Evolutionary conservation across 1,140 invertebrate genomes (phyloP).

Genomic region (Stegodyphus mimosarum): DNA sequence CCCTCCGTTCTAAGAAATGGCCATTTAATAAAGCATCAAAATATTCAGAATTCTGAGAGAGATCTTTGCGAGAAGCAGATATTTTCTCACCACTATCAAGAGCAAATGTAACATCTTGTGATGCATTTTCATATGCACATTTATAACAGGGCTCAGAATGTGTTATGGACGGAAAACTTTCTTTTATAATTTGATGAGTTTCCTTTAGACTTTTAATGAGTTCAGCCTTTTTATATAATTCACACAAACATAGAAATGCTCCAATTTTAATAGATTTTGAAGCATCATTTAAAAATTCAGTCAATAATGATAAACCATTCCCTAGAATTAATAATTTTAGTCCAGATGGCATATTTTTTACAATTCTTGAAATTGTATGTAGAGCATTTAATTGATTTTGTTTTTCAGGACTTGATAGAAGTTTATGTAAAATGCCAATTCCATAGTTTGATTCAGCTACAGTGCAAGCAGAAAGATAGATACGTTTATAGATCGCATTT

Average conservation of each 20-base stretch:
- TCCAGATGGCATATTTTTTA: not conserved
- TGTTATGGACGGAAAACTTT: not conserved
- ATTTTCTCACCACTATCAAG: no score
- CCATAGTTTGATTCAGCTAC: slow-evolving; percentile 41
- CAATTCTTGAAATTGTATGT: not conserved
- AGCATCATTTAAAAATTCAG: slow-evolving; percentile 3
- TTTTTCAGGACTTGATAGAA: slow-evolving; percentile 11
- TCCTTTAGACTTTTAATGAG: not conserved
- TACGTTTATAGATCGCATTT: not conserved
- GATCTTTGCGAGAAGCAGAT: no score
- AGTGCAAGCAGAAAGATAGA: not conserved
- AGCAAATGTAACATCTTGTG: no score
- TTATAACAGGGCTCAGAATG: not conserved
- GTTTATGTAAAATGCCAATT: slow-evolving; percentile 28
- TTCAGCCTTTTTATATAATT: slow-evolving; percentile 8
- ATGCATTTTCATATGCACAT: slow-evolving; percentile 23
- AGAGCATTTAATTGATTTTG: not conserved
- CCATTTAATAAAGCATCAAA: no score
- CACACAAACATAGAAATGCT: slow-evolving; percentile 18
- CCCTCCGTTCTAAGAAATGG: no score
- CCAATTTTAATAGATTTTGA: not conserved
- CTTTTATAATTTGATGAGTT: not conserved
- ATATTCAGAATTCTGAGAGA: no score
- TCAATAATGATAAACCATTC: slow-evolving; percentile 17
- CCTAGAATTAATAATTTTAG: slow-evolving; percentile 16